Evolutionary conservation across 2,888 invertebrate species (phyloP), one percentile per base, ranked within the genome.

Genomic region (Rhamphomyia laevipes): DNA sequence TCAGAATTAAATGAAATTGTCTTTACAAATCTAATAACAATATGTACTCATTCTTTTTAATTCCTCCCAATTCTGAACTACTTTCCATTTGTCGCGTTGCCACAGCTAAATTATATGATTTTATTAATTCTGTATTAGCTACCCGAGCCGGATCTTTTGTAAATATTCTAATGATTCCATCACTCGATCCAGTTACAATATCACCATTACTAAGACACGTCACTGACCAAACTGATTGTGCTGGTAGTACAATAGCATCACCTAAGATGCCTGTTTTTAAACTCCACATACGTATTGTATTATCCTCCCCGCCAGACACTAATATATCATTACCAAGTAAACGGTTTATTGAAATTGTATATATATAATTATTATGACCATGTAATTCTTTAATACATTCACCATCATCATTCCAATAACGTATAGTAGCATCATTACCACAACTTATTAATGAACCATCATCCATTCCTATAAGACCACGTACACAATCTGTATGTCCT

Each of bases 401-500:
- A 21, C 92, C 92, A 45, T 77, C 75, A 50, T 80, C 77, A 4
- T 82, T 78, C 97, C 97, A 99, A 47, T 83, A 75, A 56, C 84
- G 80, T 42, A 97, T 77, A 1, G 84, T 78, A 0, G 90, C 87
- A 74, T 99, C 97, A 70, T 99, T 99, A 23, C 91, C 82, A 63
- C 89, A 90, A 43, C 94, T 93, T 2, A 95, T 70, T 67, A 99
- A 88, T 41, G 82, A 78, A 37, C 80, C 77, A n/a, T 77, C 66
- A 47, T 78, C 80, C 10, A 90, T 72, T 2, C 82, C 77, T 1
- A 81, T 77, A 30, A 97, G 64, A 21, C 79, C 85, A 63, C 97
- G 75, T 0, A 97, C 91, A 71, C 94, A 94, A 63, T 97, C 97
- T 2, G 82, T 84, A 66, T 97, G 97, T 6, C 94, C 87, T 68